These are phyloP conservation scores for Picathartes gymnocephalus DNA, from an alignment of 2,113 vertebrate species.

Conservation along the genomic window DNA sequence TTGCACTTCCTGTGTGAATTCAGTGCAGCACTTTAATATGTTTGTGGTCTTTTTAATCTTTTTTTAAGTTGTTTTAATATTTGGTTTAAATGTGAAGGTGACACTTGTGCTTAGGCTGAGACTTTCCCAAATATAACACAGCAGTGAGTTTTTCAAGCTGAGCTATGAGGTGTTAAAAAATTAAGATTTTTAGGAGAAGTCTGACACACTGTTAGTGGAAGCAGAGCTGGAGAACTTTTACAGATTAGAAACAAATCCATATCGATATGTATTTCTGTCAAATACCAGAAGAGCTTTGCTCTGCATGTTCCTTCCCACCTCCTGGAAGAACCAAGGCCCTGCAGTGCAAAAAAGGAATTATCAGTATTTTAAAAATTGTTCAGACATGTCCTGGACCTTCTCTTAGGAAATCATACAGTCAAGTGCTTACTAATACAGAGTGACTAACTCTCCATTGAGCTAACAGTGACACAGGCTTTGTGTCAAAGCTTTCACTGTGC, in stretches of 20 bases:
- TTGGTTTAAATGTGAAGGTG: background rate
- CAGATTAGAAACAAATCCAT: background rate
- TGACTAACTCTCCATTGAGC: constrained; percentile 36
- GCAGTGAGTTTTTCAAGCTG: background rate
- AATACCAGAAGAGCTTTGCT: background rate
- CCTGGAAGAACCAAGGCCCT: background rate
- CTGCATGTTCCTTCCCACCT: background rate
- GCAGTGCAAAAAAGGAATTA: constrained; percentile 15
- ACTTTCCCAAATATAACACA: background rate
- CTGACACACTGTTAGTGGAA: background rate
- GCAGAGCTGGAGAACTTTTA: background rate
- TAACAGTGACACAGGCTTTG: constrained; percentile 8
- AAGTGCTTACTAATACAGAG: constrained; percentile 13
- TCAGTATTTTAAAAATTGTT: constrained; percentile 36
- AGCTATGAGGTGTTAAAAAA: background rate
- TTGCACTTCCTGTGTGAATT: background rate
- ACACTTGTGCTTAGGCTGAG: background rate
- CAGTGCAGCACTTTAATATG: background rate
- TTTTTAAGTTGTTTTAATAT: background rate
- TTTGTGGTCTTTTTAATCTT: background rate
- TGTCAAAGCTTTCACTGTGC: constrained; percentile 34
- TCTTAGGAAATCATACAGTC: constrained; percentile 33
- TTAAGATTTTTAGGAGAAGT: background rate
- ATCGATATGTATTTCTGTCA: background rate
- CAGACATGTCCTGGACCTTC: constrained; percentile 30